Conservation (phyloP, 2,113 vertebrate species). For the Martes martes region DNA sequence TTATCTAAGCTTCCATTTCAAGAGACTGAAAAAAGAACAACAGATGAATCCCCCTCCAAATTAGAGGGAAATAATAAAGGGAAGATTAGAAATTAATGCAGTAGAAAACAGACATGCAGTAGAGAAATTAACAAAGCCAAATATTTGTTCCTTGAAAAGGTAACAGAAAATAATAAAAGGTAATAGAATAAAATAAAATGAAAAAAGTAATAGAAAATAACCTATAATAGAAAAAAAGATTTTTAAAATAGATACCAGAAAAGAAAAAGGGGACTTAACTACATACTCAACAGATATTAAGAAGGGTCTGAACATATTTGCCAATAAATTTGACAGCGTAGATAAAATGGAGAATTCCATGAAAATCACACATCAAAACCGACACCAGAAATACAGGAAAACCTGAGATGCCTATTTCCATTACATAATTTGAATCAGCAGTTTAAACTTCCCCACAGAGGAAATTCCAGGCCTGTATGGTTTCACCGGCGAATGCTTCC, state of each 20-base stretch:
- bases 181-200: background rate
- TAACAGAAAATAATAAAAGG: background rate
- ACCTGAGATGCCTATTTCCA: background rate
- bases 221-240: background rate
- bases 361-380: background rate
- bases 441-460: background rate
- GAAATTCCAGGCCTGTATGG: background rate
- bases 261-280: background rate
- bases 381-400: background rate
- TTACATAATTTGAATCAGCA: constrained; percentile 17
- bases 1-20: background rate
- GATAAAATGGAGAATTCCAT: background rate
- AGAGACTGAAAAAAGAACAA: background rate
- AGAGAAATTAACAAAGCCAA: background rate
- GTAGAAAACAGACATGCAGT: background rate
- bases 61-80: background rate
- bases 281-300: background rate
- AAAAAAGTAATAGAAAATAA: background rate
- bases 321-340: background rate
- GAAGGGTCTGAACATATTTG: background rate
- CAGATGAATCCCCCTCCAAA: background rate
- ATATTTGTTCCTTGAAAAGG: background rate
- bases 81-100: background rate
- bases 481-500: background rate
- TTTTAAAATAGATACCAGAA: background rate